Base-by-base conservation (phyloP, 2,113 vertebrate genomes). In the Paramormyrops kingsleyae region DNA sequence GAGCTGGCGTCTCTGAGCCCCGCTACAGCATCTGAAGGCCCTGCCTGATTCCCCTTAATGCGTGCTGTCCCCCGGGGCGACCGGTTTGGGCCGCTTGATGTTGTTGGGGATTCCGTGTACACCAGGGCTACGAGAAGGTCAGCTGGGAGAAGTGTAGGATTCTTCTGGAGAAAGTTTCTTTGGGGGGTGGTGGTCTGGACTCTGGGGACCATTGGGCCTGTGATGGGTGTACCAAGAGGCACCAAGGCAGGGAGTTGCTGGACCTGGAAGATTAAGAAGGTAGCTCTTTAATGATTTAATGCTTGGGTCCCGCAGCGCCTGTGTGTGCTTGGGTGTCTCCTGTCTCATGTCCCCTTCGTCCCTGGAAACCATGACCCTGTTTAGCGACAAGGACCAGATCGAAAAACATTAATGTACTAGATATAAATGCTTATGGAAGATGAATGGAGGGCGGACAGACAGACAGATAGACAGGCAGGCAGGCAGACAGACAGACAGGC, bases 11-110 rank as follows among this genome's bases (percentile, higher is more conserved):
- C 95, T 93, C 92, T 91, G 92, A 94, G 93, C 92, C 94, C 93
- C 92, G 94, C 94, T 94, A 94, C 93, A 15, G 91, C 94, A 94
- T 94, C 93, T 95, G 94, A 93, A 92, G 92, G 93, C 93, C 92
- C 91, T 92, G 94, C 92, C 95, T 96, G 95, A 94, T 95, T 91
- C 92, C 85, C 93, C 93, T 94, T 96, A 95, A 96, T 96, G 95
- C 93, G 94, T 94, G 96, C 95, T 94, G 95, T 96, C 95, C 95
- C 95, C 94, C 39, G 94, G 62, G 95, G 96, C 95, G 94, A 96
- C 94, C 94, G 94, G 93, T 95, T 95, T 95, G 95, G 62, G 94
- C 95, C 95, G 95, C 94, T 94, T 94, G 93, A 94, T 93, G 93
- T 42, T 39, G 95, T 95, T 94, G 93, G 93, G 94, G 95, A 95